Conservation (phyloP, 2,113 vertebrate species). For the Labeo catla region DNA sequence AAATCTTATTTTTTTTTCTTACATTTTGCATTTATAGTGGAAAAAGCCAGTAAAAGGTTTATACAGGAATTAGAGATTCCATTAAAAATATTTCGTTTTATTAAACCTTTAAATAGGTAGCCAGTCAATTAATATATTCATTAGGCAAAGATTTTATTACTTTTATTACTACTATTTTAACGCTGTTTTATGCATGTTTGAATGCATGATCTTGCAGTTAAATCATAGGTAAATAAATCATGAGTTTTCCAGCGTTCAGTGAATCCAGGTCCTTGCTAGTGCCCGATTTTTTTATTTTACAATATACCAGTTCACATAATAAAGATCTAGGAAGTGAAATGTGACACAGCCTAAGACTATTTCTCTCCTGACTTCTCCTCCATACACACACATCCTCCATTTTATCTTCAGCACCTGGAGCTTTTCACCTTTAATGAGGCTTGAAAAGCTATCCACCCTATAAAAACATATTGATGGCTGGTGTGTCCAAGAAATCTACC, state of each 20-base stretch:
- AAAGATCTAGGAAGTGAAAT: slow-evolving; percentile 18
- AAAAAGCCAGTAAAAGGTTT: background rate
- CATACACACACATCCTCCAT: background rate
- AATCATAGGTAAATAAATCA: background rate
- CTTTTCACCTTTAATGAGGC: slow-evolving; percentile 47
- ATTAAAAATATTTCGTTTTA: too few species aligned
- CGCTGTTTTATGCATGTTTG: background rate
- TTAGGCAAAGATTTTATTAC: background rate
- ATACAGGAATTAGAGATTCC: background rate
- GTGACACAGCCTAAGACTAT: background rate
- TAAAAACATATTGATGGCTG: slow-evolving; percentile 31
- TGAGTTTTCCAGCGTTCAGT: background rate
- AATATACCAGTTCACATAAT: background rate
- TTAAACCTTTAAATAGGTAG: too few species aligned
- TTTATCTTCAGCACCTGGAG: slow-evolving; percentile 51
- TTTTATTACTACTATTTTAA: too few species aligned
- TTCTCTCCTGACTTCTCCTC: background rate
- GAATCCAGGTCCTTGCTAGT: background rate
- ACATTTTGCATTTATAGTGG: background rate
- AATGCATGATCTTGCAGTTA: background rate
- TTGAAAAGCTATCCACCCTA: slow-evolving; percentile 4
- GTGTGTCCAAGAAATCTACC: slow-evolving; percentile 17
- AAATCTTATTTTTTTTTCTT: too few species aligned
- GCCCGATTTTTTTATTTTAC: background rate
- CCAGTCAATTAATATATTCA: background rate